A percentile compares a stretch with the other conserved stretches of the same genome.
These are phyloP conservation scores for Nematostella vectensis DNA, from an alignment of 92 coral and sea anemone genomes.

Conservation along the genomic window DNA sequence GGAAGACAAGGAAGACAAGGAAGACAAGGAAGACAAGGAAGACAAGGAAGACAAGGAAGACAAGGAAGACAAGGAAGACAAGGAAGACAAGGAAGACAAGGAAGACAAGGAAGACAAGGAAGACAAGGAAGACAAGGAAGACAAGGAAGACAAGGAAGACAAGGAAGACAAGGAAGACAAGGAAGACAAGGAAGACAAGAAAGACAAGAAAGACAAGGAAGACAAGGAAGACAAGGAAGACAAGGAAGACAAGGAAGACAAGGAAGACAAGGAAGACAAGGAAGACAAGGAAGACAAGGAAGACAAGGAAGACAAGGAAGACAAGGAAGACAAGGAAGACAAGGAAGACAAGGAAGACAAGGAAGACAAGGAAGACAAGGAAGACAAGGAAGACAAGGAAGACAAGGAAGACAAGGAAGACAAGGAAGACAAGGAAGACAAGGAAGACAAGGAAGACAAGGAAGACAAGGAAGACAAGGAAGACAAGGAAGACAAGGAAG, in stretches of 20 bases:
- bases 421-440: neutral
- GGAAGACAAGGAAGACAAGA: neutral
- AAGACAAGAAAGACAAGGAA: neutral
- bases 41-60: neutral
- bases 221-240: neutral
- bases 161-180: neutral
- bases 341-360: neutral
- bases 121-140: neutral
- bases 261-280: neutral
- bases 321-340: neutral
- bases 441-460: neutral
- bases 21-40: neutral
- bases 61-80: neutral
- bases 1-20: neutral
- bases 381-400: neutral
- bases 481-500: neutral
- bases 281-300: neutral
- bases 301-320: neutral
- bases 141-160: neutral
- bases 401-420: neutral
- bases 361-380: neutral
- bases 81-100: too few species aligned
- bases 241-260: neutral
- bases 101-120: too few species aligned
- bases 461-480: neutral